phyloP scores from a whole-genome alignment of 2,797 vertebrate genomes.

The Sciaenops ocellatus region DNA sequence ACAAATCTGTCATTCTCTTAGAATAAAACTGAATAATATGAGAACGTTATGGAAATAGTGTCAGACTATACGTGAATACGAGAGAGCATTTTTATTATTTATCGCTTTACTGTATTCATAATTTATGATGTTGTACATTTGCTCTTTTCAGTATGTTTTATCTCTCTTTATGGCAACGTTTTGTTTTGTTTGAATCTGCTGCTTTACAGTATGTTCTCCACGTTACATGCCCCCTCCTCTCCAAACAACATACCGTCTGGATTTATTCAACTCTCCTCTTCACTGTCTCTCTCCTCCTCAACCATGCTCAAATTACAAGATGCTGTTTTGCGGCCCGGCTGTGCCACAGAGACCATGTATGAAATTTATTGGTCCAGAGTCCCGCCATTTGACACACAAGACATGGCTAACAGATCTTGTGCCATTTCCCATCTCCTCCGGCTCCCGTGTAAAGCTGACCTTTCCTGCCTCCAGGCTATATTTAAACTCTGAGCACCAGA shows the following conservation, averaged over 20 bases:
- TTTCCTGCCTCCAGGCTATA: conserved; percentile 81
- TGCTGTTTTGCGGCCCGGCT: conserved; percentile 50
- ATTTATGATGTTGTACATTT: conserved; percentile 66
- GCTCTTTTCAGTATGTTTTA: conserved; percentile 50
- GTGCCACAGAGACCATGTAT: conserved; percentile 59
- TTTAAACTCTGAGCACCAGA: conserved; percentile 78
- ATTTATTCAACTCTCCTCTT: conserved; percentile 38
- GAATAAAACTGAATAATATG: conserved; percentile 58
- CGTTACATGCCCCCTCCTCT: conserved; percentile 21
- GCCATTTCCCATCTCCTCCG: conserved; percentile 71
- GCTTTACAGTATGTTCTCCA: neutral
- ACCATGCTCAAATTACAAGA: conserved; percentile 57
- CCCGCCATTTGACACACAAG: conserved; percentile 70
- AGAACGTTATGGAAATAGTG: conserved; percentile 48
- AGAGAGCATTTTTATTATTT: conserved; percentile 72
- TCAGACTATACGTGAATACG: conserved; percentile 45
- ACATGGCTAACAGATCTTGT: conserved; percentile 73
- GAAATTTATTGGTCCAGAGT: conserved; percentile 71
- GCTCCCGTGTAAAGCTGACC: conserved; percentile 74
- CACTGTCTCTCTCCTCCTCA: conserved; percentile 21
- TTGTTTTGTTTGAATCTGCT: conserved; percentile 24
- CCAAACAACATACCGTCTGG: conserved; percentile 22
- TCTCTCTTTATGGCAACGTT: conserved; percentile 12
- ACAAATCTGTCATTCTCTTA: conserved; percentile 62
- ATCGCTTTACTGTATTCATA: conserved; percentile 68